Evolutionary conservation across 2,113 vertebrate genomes (phyloP).

Genomic region (Malaclemys terrapin): DNA sequence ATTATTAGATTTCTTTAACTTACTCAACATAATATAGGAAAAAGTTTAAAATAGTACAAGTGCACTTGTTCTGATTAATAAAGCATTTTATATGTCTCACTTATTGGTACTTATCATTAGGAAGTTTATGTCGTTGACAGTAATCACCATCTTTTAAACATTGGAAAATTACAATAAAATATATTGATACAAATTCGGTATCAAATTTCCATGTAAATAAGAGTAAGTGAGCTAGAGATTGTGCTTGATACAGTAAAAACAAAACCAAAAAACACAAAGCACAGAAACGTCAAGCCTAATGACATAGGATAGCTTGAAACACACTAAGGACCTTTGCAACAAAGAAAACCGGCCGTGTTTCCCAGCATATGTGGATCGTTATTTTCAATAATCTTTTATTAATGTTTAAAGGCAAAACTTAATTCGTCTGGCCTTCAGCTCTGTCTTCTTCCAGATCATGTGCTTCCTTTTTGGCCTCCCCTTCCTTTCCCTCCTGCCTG

Average conservation of each 20-base stretch:
- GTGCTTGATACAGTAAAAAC: slow-evolving; percentile 25
- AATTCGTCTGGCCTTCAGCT: slow-evolving; percentile 74
- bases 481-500: slow-evolving; percentile 83
- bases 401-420: slow-evolving; percentile 57
- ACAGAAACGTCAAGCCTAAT: slow-evolving; percentile 55
- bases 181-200: slow-evolving; percentile 68
- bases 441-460: slow-evolving; percentile 77
- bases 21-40: slow-evolving; percentile 68
- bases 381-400: slow-evolving; percentile 56
- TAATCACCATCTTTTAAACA: slow-evolving; percentile 68
- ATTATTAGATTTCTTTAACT: slow-evolving; percentile 79
- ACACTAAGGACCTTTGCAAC: slow-evolving; percentile 40
- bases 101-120: slow-evolving; percentile 72
- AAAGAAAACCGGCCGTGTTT: background rate
- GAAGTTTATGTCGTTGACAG: slow-evolving; percentile 75
- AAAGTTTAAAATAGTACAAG: slow-evolving; percentile 75
- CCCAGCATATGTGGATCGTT: slow-evolving; percentile 18
- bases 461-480: slow-evolving; percentile 80
- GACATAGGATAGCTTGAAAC: slow-evolving; percentile 66
- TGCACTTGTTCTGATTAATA: slow-evolving; percentile 84
- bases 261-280: slow-evolving; percentile 56
- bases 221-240: slow-evolving; percentile 30
- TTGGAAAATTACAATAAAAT: slow-evolving; percentile 68
- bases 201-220: slow-evolving; percentile 67
- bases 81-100: slow-evolving; percentile 70